A percentile compares a stretch with the other conserved stretches of the same genome.
phyloP scores from a whole-genome alignment of 1,140 invertebrate genomes.

The Eubasilissa regina region DNA sequence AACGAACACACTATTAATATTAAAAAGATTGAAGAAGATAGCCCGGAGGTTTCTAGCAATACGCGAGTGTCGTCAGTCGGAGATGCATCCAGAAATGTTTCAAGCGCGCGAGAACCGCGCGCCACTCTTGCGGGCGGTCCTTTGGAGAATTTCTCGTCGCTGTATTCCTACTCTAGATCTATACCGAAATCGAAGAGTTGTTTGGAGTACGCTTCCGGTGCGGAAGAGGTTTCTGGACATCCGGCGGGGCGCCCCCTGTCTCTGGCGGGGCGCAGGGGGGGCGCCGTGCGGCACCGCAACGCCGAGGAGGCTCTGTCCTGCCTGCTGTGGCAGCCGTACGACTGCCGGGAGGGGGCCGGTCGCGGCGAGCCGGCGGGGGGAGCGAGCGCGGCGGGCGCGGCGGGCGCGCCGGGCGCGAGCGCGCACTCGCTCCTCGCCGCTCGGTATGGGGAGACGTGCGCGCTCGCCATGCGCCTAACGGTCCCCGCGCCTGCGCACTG shows the following conservation, averaged over 20 bases:
- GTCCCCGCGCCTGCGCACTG: constrained; percentile 68
- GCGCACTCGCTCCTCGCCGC: constrained; percentile 67
- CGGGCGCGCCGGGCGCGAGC: constrained; percentile 69
- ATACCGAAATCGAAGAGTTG: constrained; percentile 53
- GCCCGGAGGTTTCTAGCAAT: not conserved
- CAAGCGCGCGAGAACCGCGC: not conserved
- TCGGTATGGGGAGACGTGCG: constrained; percentile 56
- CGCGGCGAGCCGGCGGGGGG: constrained; percentile 59
- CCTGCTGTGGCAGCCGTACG: constrained; percentile 71
- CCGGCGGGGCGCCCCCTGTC: constrained; percentile 60
- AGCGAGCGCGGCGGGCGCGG: constrained; percentile 65
- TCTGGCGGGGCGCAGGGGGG: constrained; percentile 60
- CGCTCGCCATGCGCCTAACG: constrained; percentile 69
- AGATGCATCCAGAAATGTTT: not conserved
- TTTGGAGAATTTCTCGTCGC: constrained; percentile 36
- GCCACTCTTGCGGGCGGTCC: not conserved
- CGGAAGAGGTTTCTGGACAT: constrained; percentile 62
- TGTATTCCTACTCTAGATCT: constrained; percentile 5
- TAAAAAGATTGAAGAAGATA: not conserved
- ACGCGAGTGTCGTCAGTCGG: not conserved
- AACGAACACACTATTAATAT: not conserved
- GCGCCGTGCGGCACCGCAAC: constrained; percentile 64
- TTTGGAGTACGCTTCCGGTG: constrained; percentile 19
- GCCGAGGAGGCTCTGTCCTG: constrained; percentile 70
- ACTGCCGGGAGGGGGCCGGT: constrained; percentile 64